These are phyloP conservation scores for Tribolium freemani DNA, from an alignment of 2,888 invertebrate genomes.

Conservation along the genomic window DNA sequence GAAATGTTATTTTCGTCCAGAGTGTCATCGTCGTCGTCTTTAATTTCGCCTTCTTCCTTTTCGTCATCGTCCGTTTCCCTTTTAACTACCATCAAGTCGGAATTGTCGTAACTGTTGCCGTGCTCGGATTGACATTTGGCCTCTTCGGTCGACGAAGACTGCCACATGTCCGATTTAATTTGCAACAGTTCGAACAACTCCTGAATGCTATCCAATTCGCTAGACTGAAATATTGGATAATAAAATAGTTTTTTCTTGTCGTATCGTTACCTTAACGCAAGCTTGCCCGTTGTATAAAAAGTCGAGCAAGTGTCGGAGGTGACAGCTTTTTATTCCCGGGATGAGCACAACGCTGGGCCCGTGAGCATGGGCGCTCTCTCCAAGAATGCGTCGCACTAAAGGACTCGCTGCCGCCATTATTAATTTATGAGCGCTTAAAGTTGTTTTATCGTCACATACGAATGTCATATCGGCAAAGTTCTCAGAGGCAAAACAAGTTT, in stretches of 20 bases:
- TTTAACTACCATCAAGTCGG: constrained; percentile 56
- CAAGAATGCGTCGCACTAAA: constrained; percentile 82
- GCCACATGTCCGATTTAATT: constrained; percentile 87
- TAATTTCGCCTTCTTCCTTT: constrained; percentile 71
- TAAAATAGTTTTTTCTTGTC: constrained; percentile 44
- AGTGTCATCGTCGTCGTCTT: constrained; percentile 67
- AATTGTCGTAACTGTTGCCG: constrained; percentile 65
- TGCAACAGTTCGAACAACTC: constrained; percentile 86
- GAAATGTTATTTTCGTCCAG: constrained; percentile 61
- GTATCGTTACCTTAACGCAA: constrained; percentile 76
- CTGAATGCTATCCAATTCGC: constrained; percentile 86
- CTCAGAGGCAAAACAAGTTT: constrained; percentile 89
- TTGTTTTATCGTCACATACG: constrained; percentile 87
- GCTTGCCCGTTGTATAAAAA: constrained; percentile 91
- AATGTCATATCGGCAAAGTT: constrained; percentile 89
- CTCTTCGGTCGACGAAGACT: constrained; percentile 66
- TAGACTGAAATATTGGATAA: constrained; percentile 72
- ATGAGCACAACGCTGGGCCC: constrained; percentile 86
- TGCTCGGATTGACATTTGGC: constrained; percentile 62
- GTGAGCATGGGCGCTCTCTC: constrained; percentile 79
- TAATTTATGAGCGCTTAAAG: constrained; percentile 86
- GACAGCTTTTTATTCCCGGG: constrained; percentile 84
- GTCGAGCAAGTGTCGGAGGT: constrained; percentile 86
- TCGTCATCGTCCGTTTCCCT: constrained; percentile 65
- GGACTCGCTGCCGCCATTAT: constrained; percentile 91